phyloP scores from a whole-genome alignment of 1,140 invertebrate genomes.

The Melitaea cinxia region DNA sequence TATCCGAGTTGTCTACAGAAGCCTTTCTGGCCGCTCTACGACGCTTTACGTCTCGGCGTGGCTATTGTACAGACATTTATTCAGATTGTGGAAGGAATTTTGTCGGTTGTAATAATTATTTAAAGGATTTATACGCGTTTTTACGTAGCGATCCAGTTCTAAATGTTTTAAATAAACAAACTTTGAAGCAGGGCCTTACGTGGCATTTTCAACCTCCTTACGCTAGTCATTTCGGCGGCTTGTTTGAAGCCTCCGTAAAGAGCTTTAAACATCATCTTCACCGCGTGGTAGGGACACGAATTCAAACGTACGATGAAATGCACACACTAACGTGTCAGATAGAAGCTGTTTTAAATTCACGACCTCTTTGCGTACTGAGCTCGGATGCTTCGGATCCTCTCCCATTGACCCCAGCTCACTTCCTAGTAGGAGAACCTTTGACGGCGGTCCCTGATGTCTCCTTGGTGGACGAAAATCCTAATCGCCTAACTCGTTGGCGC shows the following conservation, averaged over 20 bases:
- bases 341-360: conserved; percentile 54
- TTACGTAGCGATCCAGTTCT: not conserved
- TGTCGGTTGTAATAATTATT: not conserved
- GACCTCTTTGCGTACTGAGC: conserved; percentile 10
- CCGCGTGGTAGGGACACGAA: conserved; percentile 9
- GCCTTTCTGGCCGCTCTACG: not conserved
- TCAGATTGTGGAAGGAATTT: not conserved
- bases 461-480: not conserved
- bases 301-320: conserved; percentile 27
- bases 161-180: not conserved
- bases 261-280: conserved; percentile 45
- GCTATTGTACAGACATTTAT: not conserved
- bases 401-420: not conserved
- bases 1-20: not conserved
- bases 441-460: not conserved
- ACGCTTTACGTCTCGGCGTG: not conserved
- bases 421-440: conserved; percentile 3
- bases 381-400: not conserved
- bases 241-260: conserved; percentile 49
- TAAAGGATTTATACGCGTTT: not conserved
- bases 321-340: conserved; percentile 33
- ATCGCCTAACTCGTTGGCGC: not conserved
- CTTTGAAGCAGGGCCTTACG: not conserved
- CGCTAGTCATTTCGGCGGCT: conserved; percentile 55
- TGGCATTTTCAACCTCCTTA: conserved; percentile 21